These are phyloP conservation scores for Hololepta plana DNA, from an alignment of 2,888 invertebrate genomes.

Conservation along the genomic window DNA sequence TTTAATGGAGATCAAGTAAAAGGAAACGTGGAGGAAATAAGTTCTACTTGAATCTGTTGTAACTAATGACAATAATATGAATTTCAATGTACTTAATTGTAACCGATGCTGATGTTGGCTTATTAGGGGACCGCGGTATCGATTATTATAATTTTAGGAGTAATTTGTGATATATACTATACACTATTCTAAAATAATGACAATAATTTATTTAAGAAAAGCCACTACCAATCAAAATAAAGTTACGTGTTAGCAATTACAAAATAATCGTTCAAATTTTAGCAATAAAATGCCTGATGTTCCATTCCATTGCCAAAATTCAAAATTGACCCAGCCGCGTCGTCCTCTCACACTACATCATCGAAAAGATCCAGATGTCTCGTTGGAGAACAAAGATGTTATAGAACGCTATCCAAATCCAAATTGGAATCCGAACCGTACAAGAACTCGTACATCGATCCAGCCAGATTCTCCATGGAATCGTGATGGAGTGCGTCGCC, in stretches of 20 bases:
- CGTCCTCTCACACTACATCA: no score
- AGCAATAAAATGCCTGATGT: conserved; percentile 17
- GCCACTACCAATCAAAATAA: no score
- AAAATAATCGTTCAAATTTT: conserved; percentile 20
- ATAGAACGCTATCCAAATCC: conserved; percentile 31
- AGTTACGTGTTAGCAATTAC: conserved; percentile 6
- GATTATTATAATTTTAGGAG: no score
- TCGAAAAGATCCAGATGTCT: no score
- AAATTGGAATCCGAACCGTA: conserved; percentile 35
- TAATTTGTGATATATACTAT: not conserved
- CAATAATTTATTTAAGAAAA: conserved; percentile 1
- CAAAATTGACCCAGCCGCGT: no score
- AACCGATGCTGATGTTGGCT: no score
- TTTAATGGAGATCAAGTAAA: conserved; percentile 36
- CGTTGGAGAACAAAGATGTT: conserved; percentile 9
- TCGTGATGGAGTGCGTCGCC: no score
- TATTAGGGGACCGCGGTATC: no score
- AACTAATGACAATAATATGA: no score
- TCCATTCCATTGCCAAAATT: conserved; percentile 21
- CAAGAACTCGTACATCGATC: conserved; percentile 43
- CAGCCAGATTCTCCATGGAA: conserved; percentile 38
- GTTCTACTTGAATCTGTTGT: no score
- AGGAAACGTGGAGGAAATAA: no score
- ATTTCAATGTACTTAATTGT: no score
- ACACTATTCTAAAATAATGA: not conserved